Evolutionary conservation across 2,888 invertebrate genomes (phyloP), one percentile per base, ranked within the genome.

Genomic region (Cepaea hortensis): DNA sequence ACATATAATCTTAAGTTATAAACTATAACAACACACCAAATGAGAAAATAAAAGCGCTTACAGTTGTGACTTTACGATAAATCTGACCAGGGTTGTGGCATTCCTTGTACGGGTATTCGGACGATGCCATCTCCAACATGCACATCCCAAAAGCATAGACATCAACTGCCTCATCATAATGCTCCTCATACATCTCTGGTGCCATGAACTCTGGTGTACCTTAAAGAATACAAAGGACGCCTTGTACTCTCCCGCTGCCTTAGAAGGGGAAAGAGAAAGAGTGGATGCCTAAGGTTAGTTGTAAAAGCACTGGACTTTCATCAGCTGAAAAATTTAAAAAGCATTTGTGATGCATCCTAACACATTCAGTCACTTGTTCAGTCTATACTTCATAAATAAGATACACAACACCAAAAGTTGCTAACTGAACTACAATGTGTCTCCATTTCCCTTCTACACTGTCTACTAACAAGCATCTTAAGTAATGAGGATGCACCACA

Each of bases 141-240:
- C 99, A 99, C 99, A 99, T 99, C 73, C 99, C 99, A 95, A 99
- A 99, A 18, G 99, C 99, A 95, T 99, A 99, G 87, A 99, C 98
- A 94, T 99, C 99, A 23, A 99, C 99, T 15, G 97, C 97, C 95
- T 99, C 99, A 95, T 99, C 99, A 95, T 99, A 99, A 95, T 99
- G 98, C 95, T 99, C 99, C 94, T 99, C 99, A 95, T 99, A 99
- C 98, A 99, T 96, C 96, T 99, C 99, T 0, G 99, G 99, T 73
- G 99, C 99, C 98, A 98, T 98, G 95, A 98, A 98, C 95, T 98
- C 98, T 0, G 98, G 98, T 3, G 98, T 98, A 88, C 98, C 97
- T 95, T 94, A 90, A 92, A 92, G 90, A 89, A 89, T 89, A 90
- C 89, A 90, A 90, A 89, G 90, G 89, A 89, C 90, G 88, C 87